Evolutionary conservation across 2,888 invertebrate species (phyloP).

Genomic region (Flexamia atlantica): DNA sequence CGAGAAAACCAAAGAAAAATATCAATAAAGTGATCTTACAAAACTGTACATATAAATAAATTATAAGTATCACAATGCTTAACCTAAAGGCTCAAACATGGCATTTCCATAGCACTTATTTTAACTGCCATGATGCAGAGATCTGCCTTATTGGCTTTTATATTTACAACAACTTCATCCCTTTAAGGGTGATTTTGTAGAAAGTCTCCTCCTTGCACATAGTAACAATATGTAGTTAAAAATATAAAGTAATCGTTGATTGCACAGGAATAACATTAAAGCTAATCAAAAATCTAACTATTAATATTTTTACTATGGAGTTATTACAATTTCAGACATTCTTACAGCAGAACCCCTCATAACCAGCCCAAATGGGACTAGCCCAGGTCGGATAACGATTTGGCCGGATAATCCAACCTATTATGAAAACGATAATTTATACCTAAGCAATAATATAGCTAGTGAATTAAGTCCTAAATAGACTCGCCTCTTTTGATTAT

Average conservation of each 20-base stretch:
- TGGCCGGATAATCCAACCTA: too few relatives aligned
- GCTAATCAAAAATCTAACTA: background rate
- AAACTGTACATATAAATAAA: constrained; percentile 39
- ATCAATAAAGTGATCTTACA: background rate
- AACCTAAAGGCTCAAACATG: constrained; percentile 39
- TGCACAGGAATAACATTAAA: constrained; percentile 29
- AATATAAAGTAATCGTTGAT: constrained; percentile 1
- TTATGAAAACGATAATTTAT: too few relatives aligned
- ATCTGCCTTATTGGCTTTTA: constrained; percentile 41
- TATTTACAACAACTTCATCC: constrained; percentile 34
- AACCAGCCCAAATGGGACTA: too few relatives aligned
- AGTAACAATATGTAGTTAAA: background rate
- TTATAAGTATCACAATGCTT: constrained; percentile 55
- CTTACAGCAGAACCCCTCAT: too few relatives aligned
- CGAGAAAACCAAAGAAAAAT: too few relatives aligned
- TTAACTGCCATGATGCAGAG: constrained; percentile 36
- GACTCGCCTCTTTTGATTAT: too few relatives aligned
- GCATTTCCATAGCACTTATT: constrained; percentile 49
- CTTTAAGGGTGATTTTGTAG: constrained; percentile 17
- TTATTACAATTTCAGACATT: background rate
- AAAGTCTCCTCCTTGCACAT: background rate
- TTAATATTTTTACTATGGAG: background rate
- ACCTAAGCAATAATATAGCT: too few relatives aligned
- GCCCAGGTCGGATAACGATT: too few relatives aligned
- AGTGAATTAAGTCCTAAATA: too few relatives aligned